Conservation (phyloP, 2,888 invertebrate species). For the Troides oblongomaculatus region DNA sequence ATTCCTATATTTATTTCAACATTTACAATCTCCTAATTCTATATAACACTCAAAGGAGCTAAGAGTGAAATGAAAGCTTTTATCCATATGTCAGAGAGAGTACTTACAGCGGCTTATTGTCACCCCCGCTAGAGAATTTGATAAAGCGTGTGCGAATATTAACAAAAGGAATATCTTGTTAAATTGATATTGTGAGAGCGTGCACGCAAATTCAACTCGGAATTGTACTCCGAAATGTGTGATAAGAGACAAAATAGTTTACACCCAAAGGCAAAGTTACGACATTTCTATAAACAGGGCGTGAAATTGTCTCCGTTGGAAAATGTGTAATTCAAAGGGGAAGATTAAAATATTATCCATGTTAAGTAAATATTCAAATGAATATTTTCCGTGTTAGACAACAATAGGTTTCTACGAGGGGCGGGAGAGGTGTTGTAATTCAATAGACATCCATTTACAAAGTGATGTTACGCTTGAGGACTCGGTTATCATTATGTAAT, state of each 20-base stretch:
- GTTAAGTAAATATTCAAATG: slow-evolving; percentile 82
- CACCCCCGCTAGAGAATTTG: slow-evolving; percentile 80
- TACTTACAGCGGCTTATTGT: slow-evolving; percentile 81
- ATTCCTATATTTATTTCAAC: slow-evolving; percentile 30
- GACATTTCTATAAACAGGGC: slow-evolving; percentile 58
- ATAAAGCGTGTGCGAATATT: slow-evolving; percentile 81
- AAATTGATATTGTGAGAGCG: slow-evolving; percentile 71
- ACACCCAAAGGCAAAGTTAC: slow-evolving; percentile 48
- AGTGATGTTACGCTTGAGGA: slow-evolving; percentile 74
- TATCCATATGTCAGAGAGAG: slow-evolving; percentile 80
- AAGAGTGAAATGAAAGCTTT: slow-evolving; percentile 80
- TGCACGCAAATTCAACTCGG: slow-evolving; percentile 55
- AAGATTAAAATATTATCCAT: slow-evolving; percentile 82
- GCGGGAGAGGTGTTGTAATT: slow-evolving; percentile 74
- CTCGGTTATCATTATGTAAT: neutral
- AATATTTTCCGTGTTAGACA: slow-evolving; percentile 81
- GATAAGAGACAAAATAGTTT: slow-evolving; percentile 51
- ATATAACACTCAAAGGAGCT: slow-evolving; percentile 71
- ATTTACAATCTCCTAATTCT: slow-evolving; percentile 37
- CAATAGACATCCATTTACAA: slow-evolving; percentile 80
- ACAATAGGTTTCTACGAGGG: slow-evolving; percentile 69
- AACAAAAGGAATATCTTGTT: slow-evolving; percentile 81
- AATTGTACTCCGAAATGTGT: slow-evolving; percentile 34
- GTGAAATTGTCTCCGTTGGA: slow-evolving; percentile 80
- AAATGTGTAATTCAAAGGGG: slow-evolving; percentile 81